A percentile compares a stretch with the other conserved stretches of the same genome.
These are phyloP conservation scores for Troilus luridus DNA, from an alignment of 2,888 invertebrate genomes.

Conservation along the genomic window DNA sequence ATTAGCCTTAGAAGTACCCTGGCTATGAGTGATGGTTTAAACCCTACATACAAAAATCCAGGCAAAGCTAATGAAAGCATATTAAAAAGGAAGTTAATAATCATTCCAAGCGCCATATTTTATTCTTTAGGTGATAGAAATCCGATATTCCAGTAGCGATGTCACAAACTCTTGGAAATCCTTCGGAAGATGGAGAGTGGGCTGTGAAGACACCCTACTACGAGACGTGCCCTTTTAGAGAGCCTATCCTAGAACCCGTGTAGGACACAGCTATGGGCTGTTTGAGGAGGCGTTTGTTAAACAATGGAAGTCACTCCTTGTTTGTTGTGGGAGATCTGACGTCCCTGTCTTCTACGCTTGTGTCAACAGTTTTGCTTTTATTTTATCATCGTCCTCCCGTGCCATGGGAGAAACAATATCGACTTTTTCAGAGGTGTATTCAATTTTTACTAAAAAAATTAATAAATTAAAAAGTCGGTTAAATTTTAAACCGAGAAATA, in stretches of 20 bases:
- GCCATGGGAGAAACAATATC: neutral
- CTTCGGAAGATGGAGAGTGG: neutral
- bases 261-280: conserved; percentile 13
- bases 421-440: no score
- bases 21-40: no score
- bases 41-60: no score
- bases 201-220: neutral
- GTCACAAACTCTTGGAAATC: neutral
- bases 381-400: neutral
- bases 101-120: neutral
- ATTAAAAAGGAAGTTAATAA: no score
- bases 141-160: neutral
- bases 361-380: neutral
- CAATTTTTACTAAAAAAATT: no score
- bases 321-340: neutral
- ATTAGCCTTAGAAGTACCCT: no score
- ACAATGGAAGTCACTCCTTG: conserved; percentile 35
- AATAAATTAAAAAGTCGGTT: no score
- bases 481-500: no score
- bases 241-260: neutral
- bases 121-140: neutral
- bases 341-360: neutral
- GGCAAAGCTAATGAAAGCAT: no score
- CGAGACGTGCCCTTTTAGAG: neutral
- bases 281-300: conserved; percentile 23